Percentiles rank a stretch among this genome's conserved stretches.
phyloP scores from a whole-genome alignment of 2,797 vertebrate species.

The Apogon hyalosoma region DNA sequence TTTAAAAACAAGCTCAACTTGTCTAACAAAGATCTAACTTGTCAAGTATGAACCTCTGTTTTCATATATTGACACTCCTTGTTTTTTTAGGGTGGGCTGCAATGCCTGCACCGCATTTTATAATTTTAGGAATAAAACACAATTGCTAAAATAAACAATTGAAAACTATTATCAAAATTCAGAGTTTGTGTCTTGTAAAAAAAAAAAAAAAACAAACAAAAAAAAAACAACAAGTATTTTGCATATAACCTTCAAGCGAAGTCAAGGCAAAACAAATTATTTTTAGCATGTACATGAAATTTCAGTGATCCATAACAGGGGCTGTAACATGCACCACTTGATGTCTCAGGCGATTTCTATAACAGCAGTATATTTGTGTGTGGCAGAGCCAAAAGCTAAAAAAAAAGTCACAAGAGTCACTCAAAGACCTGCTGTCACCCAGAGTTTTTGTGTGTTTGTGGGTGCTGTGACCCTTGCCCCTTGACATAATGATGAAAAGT shows the following conservation, averaged over 20 bases:
- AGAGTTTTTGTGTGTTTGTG: conserved; percentile 13
- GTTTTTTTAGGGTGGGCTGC: not conserved
- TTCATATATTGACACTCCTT: not conserved
- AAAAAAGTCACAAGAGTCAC: not conserved
- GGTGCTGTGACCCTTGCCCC: conserved; percentile 19
- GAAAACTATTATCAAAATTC: too few species aligned
- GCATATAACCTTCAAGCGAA: not conserved
- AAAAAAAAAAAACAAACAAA: not conserved
- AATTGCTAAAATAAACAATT: too few species aligned
- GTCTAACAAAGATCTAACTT: conserved; percentile 8
- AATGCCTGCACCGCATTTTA: too few species aligned
- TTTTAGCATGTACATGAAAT: not conserved
- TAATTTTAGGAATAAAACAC: too few species aligned
- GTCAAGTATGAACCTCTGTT: not conserved
- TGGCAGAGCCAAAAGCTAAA: conserved; percentile 6
- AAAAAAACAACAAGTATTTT: not conserved
- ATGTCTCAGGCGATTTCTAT: not conserved
- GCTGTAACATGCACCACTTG: too few species aligned
- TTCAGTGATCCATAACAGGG: not conserved
- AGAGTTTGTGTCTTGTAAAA: too few species aligned
- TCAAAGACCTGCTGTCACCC: not conserved
- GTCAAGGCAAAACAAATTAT: not conserved
- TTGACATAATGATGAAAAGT: conserved; percentile 31
- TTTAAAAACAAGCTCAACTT: conserved; percentile 36
- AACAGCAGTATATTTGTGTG: not conserved